phyloP scores from a whole-genome alignment of 1,140 invertebrate genomes.

The Drosophila seguyi region DNA sequence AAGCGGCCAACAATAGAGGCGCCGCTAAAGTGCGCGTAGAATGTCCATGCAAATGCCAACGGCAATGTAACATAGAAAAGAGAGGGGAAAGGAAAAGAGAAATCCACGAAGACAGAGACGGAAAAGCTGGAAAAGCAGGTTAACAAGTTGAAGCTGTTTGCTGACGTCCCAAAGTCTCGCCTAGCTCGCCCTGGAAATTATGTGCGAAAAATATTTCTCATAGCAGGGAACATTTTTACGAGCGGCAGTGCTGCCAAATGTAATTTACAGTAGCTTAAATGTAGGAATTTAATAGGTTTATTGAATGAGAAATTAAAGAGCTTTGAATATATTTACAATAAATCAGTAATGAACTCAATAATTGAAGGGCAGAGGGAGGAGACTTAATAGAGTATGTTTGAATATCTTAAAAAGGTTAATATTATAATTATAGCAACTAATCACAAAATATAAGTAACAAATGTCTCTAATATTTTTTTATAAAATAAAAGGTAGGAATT shows the following conservation, averaged over 20 bases:
- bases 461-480: too few species aligned
- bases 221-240: constrained; percentile 18
- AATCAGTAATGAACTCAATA: too few species aligned
- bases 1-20: constrained; percentile 48
- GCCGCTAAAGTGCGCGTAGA: constrained; percentile 65
- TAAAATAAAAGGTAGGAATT: too few species aligned
- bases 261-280: background rate
- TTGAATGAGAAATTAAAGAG: background rate
- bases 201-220: constrained; percentile 66
- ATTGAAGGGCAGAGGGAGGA: too few species aligned
- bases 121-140: constrained; percentile 64
- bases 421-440: too few species aligned
- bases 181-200: constrained; percentile 34
- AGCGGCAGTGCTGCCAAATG: constrained; percentile 2
- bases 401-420: too few species aligned
- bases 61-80: constrained; percentile 15
- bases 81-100: background rate
- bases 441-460: too few species aligned
- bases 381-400: too few species aligned
- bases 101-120: background rate
- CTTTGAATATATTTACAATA: background rate
- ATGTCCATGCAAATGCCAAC: constrained; percentile 67
- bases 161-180: constrained; percentile 40
- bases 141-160: constrained; percentile 76
- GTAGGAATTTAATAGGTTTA: background rate